phyloP scores from a whole-genome alignment of 2,797 vertebrate species.

The Clamator glandarius region DNA sequence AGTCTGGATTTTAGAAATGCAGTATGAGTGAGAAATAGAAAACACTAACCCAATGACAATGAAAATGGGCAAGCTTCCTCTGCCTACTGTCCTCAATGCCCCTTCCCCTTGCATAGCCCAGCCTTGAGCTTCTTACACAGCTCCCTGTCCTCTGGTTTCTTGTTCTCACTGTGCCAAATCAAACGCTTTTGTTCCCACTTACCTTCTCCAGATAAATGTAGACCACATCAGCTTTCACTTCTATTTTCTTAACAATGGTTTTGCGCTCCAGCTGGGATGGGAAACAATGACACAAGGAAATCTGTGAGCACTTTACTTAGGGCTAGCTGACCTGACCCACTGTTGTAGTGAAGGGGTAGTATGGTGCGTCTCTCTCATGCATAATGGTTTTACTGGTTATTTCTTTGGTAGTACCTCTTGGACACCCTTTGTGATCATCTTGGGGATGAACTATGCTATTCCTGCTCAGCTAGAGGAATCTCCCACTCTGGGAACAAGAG shows the following conservation, averaged over 20 bases:
- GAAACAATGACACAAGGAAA: neutral
- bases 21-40: neutral
- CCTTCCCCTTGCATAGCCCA: neutral
- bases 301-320: neutral
- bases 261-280: constrained; percentile 41
- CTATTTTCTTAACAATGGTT: constrained; percentile 47
- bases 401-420: neutral
- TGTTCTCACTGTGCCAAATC: neutral
- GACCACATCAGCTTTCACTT: constrained; percentile 43
- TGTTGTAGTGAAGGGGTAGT: neutral
- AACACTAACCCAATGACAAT: neutral
- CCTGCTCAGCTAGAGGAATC: neutral
- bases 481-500: neutral
- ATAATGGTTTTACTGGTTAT: neutral
- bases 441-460: neutral
- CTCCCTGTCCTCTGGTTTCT: neutral
- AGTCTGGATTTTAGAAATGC: neutral
- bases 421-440: neutral
- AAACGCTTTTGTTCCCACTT: neutral
- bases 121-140: neutral
- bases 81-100: neutral
- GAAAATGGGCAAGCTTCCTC: neutral
- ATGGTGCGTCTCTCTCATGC: neutral
- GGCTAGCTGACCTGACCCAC: neutral
- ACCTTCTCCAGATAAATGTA: constrained; percentile 68